Base-by-base conservation (phyloP, 2,113 vertebrate genomes). In the Lichenostomus cassidix region DNA sequence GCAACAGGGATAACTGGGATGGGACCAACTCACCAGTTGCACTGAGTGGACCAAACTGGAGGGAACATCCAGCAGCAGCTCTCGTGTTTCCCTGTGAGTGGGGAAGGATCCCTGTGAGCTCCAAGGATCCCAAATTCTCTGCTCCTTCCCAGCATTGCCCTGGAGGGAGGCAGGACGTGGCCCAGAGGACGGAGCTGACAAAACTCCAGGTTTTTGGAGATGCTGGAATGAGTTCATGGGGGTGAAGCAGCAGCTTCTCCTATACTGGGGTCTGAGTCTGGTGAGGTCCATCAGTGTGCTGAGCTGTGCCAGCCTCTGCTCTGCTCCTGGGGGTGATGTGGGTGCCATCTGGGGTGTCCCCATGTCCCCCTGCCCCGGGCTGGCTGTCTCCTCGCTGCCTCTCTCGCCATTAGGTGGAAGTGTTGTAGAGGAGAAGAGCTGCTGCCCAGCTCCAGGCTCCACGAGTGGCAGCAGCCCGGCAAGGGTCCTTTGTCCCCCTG, bases 351-450 rank as follows among this genome's bases (percentile, higher is more conserved):
- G 39, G 41, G 23, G 25, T 49, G 47, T 49, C 47, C 47, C 47
- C 53, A 18, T 55, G 53, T 20, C 33, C 55, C 19, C 37, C 35
- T 11, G 58, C 18, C 52, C 15, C 0, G 69, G 39, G 55, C 70
- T 53, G 70, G 82, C 23, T 41, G 17, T 6, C 29, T 62, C 63
- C 67, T 55, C 15, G 8, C 12, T 3, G 0, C 1, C 47, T 4
- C 25, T 94, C 67, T 75, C 49, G 24, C 95, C 96, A 2, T 95
- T 97, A 97, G 95, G 79, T 94, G 97, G 95, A 79, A 92, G 90
- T 96, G 83, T 97, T 97, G 95, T 5, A 33, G 91, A 94, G 92
- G 62, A 95, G 85, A 91, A 95, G 88, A 93, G 74, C 6, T 13
- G 56, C 60, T 80, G 64, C 59, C 47, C 0, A 4, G 0, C 9